phyloP scores from a whole-genome alignment of 2,113 vertebrate species.

The Sturnira hondurensis region DNA sequence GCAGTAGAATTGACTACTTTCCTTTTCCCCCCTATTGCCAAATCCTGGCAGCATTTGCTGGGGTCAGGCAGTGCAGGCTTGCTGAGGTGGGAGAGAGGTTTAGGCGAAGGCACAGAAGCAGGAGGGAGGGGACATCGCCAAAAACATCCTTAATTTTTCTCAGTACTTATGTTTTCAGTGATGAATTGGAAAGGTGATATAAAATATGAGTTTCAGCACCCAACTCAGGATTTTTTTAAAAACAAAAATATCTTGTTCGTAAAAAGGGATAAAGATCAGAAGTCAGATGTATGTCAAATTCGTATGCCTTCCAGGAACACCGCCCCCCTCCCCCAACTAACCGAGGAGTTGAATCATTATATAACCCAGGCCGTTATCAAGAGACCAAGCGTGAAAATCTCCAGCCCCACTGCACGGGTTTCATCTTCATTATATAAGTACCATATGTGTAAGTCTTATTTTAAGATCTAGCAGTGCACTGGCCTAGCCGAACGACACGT shows the following conservation, averaged over 20 bases:
- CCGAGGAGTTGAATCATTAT: constrained; percentile 30
- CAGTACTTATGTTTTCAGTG: neutral
- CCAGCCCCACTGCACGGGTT: constrained; percentile 33
- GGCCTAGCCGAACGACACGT: constrained; percentile 64
- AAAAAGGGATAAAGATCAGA: neutral
- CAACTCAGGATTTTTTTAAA: neutral
- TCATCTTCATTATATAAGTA: constrained; percentile 71
- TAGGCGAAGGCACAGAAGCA: neutral
- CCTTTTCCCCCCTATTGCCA: neutral
- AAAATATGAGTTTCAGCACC: neutral
- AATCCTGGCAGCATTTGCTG: neutral
- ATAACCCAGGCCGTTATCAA: constrained; percentile 51
- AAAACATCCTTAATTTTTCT: neutral
- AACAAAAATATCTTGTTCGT: neutral
- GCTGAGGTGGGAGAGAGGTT: neutral
- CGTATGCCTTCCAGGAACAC: constrained; percentile 45
- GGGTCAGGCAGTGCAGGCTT: constrained; percentile 9
- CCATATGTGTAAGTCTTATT: constrained; percentile 74
- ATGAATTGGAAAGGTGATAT: neutral
- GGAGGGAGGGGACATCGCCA: neutral
- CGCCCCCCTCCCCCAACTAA: neutral
- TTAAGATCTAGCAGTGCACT: constrained; percentile 64
- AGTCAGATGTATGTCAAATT: neutral
- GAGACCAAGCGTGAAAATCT: constrained; percentile 51
- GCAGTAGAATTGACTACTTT: constrained; percentile 16